Base-by-base conservation (phyloP, 2,888 invertebrate species). In the Malthinus seriepunctatus region DNA sequence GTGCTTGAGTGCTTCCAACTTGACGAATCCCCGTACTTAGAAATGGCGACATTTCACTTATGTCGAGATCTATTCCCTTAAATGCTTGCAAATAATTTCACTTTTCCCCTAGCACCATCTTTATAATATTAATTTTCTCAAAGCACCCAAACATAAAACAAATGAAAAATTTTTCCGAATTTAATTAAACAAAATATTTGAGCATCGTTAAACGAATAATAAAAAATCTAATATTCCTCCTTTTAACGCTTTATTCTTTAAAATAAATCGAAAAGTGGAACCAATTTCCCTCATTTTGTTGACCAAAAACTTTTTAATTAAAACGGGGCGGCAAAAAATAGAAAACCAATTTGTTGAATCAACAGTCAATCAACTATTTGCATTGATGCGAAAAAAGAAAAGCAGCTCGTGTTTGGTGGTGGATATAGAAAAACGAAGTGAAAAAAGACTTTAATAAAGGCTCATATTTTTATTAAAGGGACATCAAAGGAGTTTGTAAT, bases 1-100 rank as follows among this genome's bases (percentile, higher is more conserved):
- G 53, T 58, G 56, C 59, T 56, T 49, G 55, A 54, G 51, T 54
- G 58, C 48, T 12, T 51, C 55, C 60, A 59, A 60, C 68, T 67
- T 72, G 72, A 73, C 73, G 73, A 71, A 73, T 73, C 67, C 69
- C 67, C 68, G 67, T 72, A 73, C 73, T 73, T 73, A 73, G 67
- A 64, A 63, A 70, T 70, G 73, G 71, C 73, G 75, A 75, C 75
- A 73, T 73, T 73, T 73, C 73, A 72, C 73, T 74, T 73, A 73
- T 67, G 72, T 70, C 66, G 65, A 70, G 66, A 72, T 73, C 73
- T 68, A 69, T 71, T 57, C 56, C 61, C 61, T 23, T 38, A 56
- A 66, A 65, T 64, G 60, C 53, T 56, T 57, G 56, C 52, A 61
- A 59, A 60, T 59, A 57, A 62, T 52, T 46, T 49, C 32, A 37